A percentile compares a stretch with the other conserved stretches of the same genome.
Conservation (phyloP, 1,140 invertebrate genomes). For the Platorchestia sp. region DNA sequence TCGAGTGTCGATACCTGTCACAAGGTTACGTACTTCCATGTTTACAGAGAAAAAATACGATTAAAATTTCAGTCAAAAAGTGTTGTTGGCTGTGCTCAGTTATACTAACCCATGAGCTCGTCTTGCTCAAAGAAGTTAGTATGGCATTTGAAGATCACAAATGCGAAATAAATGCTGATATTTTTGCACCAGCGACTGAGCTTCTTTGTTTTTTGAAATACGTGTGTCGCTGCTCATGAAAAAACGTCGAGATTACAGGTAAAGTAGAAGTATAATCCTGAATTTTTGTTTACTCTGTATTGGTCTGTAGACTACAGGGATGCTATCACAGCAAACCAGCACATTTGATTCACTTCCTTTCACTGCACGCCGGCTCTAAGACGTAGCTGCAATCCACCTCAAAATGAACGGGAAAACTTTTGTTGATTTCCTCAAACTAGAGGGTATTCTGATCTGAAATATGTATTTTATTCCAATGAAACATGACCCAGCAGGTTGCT, state of each 20-base stretch:
- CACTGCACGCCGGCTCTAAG: not conserved
- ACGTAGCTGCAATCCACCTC: not conserved
- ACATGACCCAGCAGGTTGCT: not conserved
- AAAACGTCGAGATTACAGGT: not conserved
- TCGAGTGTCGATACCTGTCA: too few relatives aligned
- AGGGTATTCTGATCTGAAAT: not conserved
- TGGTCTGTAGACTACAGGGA: not conserved
- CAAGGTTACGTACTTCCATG: too few relatives aligned
- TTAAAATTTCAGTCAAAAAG: too few relatives aligned
- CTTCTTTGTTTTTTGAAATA: too few relatives aligned
- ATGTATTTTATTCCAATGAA: not conserved
- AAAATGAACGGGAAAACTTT: not conserved
- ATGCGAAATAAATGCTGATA: too few relatives aligned
- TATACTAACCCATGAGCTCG: too few relatives aligned
- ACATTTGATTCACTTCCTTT: not conserved
- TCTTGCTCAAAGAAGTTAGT: too few relatives aligned
- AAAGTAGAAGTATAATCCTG: not conserved
- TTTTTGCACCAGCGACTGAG: too few relatives aligned
- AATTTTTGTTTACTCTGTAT: not conserved
- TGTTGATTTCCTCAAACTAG: not conserved
- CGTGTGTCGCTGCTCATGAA: not conserved
- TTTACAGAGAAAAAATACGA: too few relatives aligned
- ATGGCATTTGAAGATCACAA: too few relatives aligned
- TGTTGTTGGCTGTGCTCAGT: too few relatives aligned
- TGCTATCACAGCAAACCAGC: not conserved